Evolutionary conservation across 2,888 invertebrate genomes (phyloP).

Genomic region (Erebia ligea): DNA sequence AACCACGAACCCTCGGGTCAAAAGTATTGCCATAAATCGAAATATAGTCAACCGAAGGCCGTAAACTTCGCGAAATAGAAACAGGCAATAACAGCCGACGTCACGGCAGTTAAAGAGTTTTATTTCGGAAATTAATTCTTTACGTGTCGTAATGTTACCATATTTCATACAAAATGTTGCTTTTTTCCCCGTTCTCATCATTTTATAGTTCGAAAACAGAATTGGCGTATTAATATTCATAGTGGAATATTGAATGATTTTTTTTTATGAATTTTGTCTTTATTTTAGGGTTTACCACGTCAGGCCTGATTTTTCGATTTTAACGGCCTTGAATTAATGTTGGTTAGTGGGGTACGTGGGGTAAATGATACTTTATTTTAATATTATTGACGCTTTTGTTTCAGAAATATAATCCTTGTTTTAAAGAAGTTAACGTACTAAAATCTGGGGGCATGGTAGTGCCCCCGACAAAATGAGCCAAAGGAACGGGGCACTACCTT

Average conservation of each 20-base stretch:
- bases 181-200: constrained; percentile 16
- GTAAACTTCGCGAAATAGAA: constrained; percentile 45
- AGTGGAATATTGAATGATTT: constrained; percentile 15
- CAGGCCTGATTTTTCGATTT: not conserved
- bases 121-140: constrained; percentile 53
- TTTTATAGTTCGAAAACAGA: constrained; percentile 5
- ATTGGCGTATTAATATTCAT: constrained; percentile 18
- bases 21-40: constrained; percentile 36
- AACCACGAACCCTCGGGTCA: constrained; percentile 30
- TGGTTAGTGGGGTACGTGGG: too few species aligned
- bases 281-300: not conserved
- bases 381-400: too few species aligned
- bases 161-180: constrained; percentile 23
- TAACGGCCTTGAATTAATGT: too few species aligned
- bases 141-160: constrained; percentile 35
- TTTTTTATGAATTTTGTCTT: not conserved
- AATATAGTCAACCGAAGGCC: constrained; percentile 27
- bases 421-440: too few species aligned
- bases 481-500: too few species aligned
- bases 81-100: constrained; percentile 49
- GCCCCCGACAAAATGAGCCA: too few species aligned
- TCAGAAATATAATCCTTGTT: too few species aligned
- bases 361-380: too few species aligned
- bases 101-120: constrained; percentile 53
- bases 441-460: too few species aligned